Evolutionary conservation across 2,113 vertebrate genomes (phyloP), one percentile per base, ranked within the genome.

Genomic region (Calyptommatus sinebrachiatus): DNA sequence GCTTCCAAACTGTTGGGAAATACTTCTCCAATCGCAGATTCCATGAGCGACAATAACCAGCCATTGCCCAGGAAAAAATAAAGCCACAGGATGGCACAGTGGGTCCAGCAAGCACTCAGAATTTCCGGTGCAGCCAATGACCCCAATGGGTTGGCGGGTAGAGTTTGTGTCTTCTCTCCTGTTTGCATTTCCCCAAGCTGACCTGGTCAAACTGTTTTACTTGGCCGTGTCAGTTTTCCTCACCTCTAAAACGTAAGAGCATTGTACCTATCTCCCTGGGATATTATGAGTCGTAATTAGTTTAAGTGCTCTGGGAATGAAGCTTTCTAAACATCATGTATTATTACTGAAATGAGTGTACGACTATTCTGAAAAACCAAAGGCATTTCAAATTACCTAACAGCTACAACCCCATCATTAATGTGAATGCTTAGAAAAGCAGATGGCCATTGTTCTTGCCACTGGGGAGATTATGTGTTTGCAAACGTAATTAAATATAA

Each of bases 401-500:
- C 66, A 29, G 70, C 2, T 78, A 77, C 76, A 48, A 0, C 46
- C 26, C 31, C 6, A 1, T 0, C 57, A 76, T 46, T 35, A 80
- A 73, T 18, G 20, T 26, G 78, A 53, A 20, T 10, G 2, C 83
- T 81, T 80, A 77, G 29, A 66, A 81, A 77, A 78, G 63, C 71
- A 69, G 66, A n/a, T 24, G 57, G 65, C 71, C 71, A 70, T 78
- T 53, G 28, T 74, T 76, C 22, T 41, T 71, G 26, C 21, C 70
- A 31, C 24, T 72, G 65, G 26, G 50, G 61, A 45, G 11, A 84
- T 79, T 35, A 87, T 57, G 48, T 77, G 5, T 83, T 70, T 70
- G 57, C 31, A 84, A 63, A 73, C 74, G 10, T 71, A 78, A 83
- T 78, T 78, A 89, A 86, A 73, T 77, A 57, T 1, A 41, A 77